Evolutionary conservation across 2,113 vertebrate species (phyloP).

Genomic region (Lasiurus borealis): DNA sequence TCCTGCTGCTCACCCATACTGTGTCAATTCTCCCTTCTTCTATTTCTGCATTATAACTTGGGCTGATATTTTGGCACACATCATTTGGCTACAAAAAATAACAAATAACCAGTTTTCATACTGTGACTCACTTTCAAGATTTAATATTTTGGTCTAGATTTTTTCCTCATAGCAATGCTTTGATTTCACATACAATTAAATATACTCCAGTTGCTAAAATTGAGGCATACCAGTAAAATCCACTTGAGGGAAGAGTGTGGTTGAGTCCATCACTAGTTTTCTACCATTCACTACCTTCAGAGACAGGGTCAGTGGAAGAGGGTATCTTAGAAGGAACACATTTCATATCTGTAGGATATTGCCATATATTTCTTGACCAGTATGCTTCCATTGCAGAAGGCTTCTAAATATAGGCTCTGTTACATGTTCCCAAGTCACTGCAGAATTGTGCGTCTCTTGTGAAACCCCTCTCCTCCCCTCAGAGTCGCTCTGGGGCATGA

Average conservation of each 20-base stretch:
- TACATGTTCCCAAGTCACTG: not conserved
- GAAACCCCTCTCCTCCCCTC: accelerated
- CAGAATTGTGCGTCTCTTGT: not conserved
- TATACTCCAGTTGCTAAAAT: not conserved
- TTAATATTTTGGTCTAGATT: not conserved
- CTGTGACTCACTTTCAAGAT: constrained; percentile 1
- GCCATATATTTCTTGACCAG: not conserved
- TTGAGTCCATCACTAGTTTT: not conserved
- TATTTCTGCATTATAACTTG: not conserved
- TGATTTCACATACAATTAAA: not conserved
- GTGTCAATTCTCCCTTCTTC: not conserved
- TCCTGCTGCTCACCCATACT: not conserved
- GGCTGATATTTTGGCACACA: not conserved
- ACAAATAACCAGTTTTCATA: not conserved
- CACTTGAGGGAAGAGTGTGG: not conserved
- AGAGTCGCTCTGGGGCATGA: not conserved
- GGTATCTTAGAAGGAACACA: not conserved
- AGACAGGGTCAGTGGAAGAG: not conserved
- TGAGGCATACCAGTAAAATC: not conserved
- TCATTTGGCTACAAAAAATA: not conserved
- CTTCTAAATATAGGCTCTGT: not conserved
- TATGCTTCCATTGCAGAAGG: not conserved
- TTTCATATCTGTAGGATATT: not conserved
- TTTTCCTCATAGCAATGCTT: not conserved
- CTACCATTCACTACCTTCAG: not conserved